Conservation (phyloP, 2,797 vertebrate species). For the Falco novaeseelandiae region DNA sequence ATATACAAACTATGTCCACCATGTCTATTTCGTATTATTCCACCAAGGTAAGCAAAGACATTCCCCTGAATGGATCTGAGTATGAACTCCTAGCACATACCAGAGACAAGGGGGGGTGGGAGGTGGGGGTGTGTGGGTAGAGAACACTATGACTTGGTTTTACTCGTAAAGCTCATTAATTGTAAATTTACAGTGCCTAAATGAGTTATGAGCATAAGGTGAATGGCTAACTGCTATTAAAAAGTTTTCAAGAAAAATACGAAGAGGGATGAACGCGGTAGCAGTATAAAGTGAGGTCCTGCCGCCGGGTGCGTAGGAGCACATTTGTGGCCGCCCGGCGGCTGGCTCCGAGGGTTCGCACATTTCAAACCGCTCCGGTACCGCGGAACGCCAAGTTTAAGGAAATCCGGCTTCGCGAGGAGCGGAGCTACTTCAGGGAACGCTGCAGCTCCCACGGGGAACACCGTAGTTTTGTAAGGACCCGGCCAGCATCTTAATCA, state of each 20-base stretch:
- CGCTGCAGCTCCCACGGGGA: background rate
- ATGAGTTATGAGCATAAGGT: rapidly evolving
- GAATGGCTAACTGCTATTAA: background rate
- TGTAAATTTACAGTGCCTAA: background rate
- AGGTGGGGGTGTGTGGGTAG: background rate
- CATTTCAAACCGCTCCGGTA: background rate
- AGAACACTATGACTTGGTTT: background rate
- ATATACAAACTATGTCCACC: too few relatives aligned
- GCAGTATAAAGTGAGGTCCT: background rate
- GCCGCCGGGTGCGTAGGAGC: background rate
- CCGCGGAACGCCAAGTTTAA: background rate
- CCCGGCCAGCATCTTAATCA: background rate
- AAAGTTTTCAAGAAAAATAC: background rate
- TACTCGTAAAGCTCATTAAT: background rate
- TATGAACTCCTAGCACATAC: background rate
- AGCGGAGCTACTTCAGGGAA: background rate
- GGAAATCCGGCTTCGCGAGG: rapidly evolving
- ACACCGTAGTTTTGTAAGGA: background rate
- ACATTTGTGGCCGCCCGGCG: background rate
- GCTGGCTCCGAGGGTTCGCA: background rate
- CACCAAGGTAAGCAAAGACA: background rate
- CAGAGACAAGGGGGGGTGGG: background rate
- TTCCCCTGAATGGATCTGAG: background rate
- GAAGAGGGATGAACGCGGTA: background rate
- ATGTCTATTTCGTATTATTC: background rate